Base-by-base conservation (phyloP, 2,888 invertebrate genomes). In the Lordiphosa fenestrarum region DNA sequence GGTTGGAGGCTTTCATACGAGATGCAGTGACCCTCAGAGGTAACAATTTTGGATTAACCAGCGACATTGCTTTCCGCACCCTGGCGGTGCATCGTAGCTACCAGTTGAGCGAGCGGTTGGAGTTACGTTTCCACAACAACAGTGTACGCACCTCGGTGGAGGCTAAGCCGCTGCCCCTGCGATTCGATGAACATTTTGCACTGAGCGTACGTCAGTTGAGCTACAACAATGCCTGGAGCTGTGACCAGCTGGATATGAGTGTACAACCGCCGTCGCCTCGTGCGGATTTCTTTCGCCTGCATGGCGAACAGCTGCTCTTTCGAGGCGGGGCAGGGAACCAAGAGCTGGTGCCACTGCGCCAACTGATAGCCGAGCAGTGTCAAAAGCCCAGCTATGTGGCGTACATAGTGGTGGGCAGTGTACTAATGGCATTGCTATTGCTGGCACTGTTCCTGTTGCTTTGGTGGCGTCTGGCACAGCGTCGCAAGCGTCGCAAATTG, bases 401-500 rank as follows among this genome's bases (percentile, higher is more conserved):
- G 12, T 88, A 88, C 19, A 90, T 92, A 66, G 82, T 92, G 41
- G 67, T 91, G 35, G 86, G 91, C 5, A 88, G 85, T n/a, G 55
- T 92, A 21, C 77, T 91, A 33, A 71, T 92, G 42, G 80, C 90
- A 30, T 85, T 92, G n/a, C 85, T 92, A 4, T 50, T 87, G 9
- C 33, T 80, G 23, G 89, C 91, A 56, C 87, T 91, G 49, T 36
- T 69, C 2, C 52, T 74, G 69, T 84, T 91, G 38, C 88, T 90
- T 36, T 90, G 91, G 81, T 89, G 91, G 53, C 88, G 88, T 61
- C 77, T 90, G 54, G 91, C 90, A 86, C 90, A 92, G 87, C 89
- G 92, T 85, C 90, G 92, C 85, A 88, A 92, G 89, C 90, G 92
- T 89, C 92, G 90, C 83, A 89, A 89, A 69, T 71, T 94, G 73